These are phyloP conservation scores for Sebastes jordani DNA, from an alignment of 2,797 vertebrate genomes.

Conservation along the genomic window DNA sequence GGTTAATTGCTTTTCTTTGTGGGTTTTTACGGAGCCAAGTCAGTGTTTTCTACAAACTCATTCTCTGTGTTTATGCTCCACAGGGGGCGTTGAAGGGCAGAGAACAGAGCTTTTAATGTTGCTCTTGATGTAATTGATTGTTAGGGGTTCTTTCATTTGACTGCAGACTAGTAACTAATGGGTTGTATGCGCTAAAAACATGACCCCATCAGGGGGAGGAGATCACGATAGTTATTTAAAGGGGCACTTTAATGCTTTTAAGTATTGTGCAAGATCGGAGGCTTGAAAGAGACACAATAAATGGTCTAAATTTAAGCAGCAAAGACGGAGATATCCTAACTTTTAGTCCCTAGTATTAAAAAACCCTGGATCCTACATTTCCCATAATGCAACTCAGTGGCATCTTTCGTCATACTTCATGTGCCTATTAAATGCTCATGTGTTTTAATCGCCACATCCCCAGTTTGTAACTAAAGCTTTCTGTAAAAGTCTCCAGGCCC, in stretches of 20 bases:
- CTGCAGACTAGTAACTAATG: conserved; percentile 28
- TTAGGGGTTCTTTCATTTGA: conserved; percentile 49
- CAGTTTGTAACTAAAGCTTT: background rate
- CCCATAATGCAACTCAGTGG: background rate
- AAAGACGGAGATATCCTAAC: background rate
- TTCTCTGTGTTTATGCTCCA: conserved; percentile 56
- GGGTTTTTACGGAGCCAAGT: conserved; percentile 58
- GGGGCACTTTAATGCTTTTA: background rate
- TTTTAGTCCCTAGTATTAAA: background rate
- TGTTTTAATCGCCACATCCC: background rate
- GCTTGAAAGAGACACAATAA: background rate
- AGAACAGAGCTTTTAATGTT: conserved; percentile 53
- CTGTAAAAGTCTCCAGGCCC: background rate
- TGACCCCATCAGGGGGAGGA: conserved; percentile 9
- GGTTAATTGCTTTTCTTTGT: conserved; percentile 73
- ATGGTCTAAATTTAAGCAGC: background rate
- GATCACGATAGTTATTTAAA: background rate
- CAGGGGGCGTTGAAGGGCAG: conserved; percentile 43
- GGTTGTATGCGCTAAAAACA: conserved; percentile 24
- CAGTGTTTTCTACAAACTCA: conserved; percentile 63
- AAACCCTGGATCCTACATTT: background rate
- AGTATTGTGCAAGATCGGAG: background rate
- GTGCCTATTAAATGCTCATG: background rate
- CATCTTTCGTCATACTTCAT: background rate
- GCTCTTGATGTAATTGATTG: conserved; percentile 61